phyloP scores from a whole-genome alignment of 2,797 vertebrate species.

The Propithecus deckenii region DNA sequence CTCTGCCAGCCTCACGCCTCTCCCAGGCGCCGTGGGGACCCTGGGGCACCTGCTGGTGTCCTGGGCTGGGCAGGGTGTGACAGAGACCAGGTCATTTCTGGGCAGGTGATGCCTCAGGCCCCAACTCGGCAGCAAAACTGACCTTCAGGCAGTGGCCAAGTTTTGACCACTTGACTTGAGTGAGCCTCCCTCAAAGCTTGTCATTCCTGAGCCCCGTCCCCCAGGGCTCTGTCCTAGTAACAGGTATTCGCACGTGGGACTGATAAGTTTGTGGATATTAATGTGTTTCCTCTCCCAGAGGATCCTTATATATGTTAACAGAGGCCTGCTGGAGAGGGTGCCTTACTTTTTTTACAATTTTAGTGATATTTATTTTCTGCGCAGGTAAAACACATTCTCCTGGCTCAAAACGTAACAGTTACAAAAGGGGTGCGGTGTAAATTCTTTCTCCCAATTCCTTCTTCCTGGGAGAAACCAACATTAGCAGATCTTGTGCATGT shows the following conservation, averaged over 20 bases:
- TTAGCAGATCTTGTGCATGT: background rate
- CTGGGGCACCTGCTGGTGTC: background rate
- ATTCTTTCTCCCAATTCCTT: no score
- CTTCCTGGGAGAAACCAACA: background rate
- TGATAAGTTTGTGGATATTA: background rate
- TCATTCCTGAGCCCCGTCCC: rapidly evolving
- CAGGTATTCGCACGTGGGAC: background rate
- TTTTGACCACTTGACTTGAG: background rate
- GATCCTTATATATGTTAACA: background rate
- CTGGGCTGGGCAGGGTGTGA: background rate
- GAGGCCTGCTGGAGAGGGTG: background rate
- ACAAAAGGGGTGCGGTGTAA: background rate
- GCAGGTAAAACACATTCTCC: background rate
- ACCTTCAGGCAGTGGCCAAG: background rate
- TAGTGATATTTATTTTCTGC: background rate
- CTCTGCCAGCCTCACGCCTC: background rate
- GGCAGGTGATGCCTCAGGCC: background rate
- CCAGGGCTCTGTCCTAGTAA: background rate
- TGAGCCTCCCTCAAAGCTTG: background rate
- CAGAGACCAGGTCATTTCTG: background rate
- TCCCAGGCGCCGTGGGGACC: background rate
- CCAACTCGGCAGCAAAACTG: background rate
- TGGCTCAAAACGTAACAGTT: background rate
- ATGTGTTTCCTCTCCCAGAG: background rate
- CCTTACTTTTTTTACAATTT: background rate